phyloP scores from a whole-genome alignment of 1,140 invertebrate species.

The Aethina tumida region DNA sequence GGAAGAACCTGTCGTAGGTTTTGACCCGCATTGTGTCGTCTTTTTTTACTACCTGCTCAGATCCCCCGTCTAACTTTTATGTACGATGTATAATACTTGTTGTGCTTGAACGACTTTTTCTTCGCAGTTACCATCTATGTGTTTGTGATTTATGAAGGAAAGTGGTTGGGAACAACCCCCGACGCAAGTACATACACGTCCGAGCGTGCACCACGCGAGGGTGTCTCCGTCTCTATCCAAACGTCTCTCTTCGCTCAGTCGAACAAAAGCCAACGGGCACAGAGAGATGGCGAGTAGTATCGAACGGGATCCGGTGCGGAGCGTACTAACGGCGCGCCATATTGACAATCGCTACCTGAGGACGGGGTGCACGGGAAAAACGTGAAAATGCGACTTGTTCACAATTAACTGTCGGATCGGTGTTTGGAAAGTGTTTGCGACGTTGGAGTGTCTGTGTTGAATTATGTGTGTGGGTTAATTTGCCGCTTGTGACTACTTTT shows the following conservation, averaged over 20 bases:
- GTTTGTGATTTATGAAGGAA: no score
- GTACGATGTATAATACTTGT: no score
- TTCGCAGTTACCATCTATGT: no score
- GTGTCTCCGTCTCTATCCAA: constrained; percentile 1
- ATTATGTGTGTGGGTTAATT: constrained; percentile 3
- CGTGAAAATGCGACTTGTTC: constrained; percentile 3
- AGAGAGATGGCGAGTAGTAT: constrained; percentile 10
- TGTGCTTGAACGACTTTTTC: no score
- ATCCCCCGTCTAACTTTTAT: no score
- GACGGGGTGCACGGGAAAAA: constrained; percentile 7
- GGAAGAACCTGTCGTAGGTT: no score
- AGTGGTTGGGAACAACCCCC: no score
- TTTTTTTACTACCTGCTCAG: no score
- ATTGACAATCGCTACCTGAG: constrained; percentile 4
- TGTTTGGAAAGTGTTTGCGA: constrained; percentile 1
- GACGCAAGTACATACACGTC: no score
- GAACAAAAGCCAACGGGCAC: constrained; percentile 1
- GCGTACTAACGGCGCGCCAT: constrained; percentile 8
- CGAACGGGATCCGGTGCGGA: constrained; percentile 12
- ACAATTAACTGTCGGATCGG: background rate
- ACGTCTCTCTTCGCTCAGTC: constrained; percentile 1
- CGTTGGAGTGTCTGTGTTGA: constrained; percentile 1
- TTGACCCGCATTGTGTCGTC: no score
- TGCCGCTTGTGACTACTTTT: constrained; percentile 7
- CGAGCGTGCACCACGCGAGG: no score